Base-by-base conservation (phyloP, 2,888 invertebrate species). In the Lamellibrachia columna region DNA sequence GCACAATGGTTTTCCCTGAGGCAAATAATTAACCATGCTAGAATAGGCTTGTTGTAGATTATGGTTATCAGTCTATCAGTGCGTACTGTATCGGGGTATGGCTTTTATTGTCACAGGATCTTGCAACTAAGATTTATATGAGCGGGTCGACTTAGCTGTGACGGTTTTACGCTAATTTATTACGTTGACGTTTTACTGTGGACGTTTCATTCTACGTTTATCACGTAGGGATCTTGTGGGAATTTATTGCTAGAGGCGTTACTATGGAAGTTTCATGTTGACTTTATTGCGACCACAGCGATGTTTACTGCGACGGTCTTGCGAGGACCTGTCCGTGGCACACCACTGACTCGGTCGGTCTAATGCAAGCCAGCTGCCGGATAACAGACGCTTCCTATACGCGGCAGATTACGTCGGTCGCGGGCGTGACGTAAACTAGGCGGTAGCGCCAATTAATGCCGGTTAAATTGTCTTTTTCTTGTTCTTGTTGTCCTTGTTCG, bases 261-360 rank as follows among this genome's bases (percentile, higher is more conserved):
- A 22, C 22, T 75, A 6, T 75, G 22, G 75, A 75, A 15, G n/a
- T n/a, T 75, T 75, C 75, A 22, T 75, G 75, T 75, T 75, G n/a
- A 75, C n/a, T 75, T 75, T 75, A 75, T 75, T 75, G n/a, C 75
- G 75, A 6, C n/a, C 75, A 75, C 75, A 75, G 75, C 75, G n/a
- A 75, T n/a, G 22, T 75, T 75, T 75, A 75, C 22, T 11, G 75
- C 75, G 22, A n/a, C 75, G 75, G 75, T 75, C 75, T 11, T 75
- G 22, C n/a, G 75, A 75, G 1, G 75, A 75, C 75, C 4, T 75
- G 75, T 75, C n/a, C 75, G 75, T 75, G 15, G 22, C 15, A 75
- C 75, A 22, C n/a, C 75, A 75, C 75, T 15, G 22, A 4, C 75
- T 22, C 6, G 75, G 75, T 75, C 22, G 55, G 55, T 9, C 55